Conservation (phyloP, 1,140 invertebrate species). For the Dendrolimus kikuchii region DNA sequence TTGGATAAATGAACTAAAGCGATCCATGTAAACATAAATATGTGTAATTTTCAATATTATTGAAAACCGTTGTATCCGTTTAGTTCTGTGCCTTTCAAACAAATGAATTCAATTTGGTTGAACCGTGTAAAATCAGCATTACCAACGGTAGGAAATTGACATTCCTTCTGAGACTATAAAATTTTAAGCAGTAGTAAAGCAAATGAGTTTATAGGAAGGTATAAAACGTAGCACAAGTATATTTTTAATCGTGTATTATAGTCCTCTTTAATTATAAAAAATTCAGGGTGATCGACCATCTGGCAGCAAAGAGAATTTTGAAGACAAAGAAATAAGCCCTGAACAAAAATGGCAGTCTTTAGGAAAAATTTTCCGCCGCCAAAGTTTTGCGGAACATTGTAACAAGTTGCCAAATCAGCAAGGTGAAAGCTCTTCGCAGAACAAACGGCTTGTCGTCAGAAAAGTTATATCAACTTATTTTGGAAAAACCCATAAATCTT, state of each 20-base stretch:
- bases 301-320: conserved; percentile 46
- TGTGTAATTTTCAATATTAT: no score
- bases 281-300: conserved; percentile 52
- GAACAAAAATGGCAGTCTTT: conserved; percentile 66
- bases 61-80: no score
- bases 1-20: no score
- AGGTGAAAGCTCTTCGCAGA: conserved; percentile 44
- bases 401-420: conserved; percentile 36
- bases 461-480: conserved; percentile 56
- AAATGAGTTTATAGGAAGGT: no score
- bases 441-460: conserved; percentile 47
- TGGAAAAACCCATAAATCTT: conserved; percentile 38
- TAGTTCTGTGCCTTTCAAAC: no score
- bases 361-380: conserved; percentile 59
- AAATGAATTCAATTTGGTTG: no score
- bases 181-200: no score
- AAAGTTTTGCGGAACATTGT: conserved; percentile 53
- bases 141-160: no score
- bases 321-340: conserved; percentile 43
- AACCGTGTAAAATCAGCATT: no score
- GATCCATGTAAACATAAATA: no score
- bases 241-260: conserved; percentile 5
- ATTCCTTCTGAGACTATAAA: no score
- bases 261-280: no score
- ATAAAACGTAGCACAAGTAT: background rate